These are phyloP conservation scores for Oscheius onirici DNA, from an alignment of 2,888 invertebrate genomes.

Conservation along the genomic window DNA sequence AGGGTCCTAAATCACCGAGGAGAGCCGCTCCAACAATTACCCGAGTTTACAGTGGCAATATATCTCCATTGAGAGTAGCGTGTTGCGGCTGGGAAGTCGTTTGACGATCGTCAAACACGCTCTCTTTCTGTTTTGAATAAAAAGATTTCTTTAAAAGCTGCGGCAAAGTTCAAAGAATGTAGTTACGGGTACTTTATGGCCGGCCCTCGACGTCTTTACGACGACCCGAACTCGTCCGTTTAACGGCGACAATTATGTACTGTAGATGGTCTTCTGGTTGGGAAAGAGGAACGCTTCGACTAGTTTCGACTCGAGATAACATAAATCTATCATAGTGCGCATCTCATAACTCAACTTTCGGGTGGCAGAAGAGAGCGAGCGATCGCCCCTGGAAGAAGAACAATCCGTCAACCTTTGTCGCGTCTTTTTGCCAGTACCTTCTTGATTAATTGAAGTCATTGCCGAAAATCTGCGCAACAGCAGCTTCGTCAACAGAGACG, in stretches of 20 bases:
- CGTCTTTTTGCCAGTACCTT: constrained; percentile 17
- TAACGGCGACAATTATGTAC: constrained; percentile 31
- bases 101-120: constrained; percentile 27
- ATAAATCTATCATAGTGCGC: constrained; percentile 24
- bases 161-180: constrained; percentile 19
- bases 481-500: neutral
- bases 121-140: neutral
- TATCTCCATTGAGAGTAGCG: constrained; percentile 26
- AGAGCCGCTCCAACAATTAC: constrained; percentile 28
- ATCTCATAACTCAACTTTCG: constrained; percentile 25
- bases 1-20: constrained; percentile 25
- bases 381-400: neutral
- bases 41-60: constrained; percentile 30
- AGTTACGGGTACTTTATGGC: constrained; percentile 28
- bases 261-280: neutral
- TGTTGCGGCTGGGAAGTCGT: constrained; percentile 23
- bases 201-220: constrained; percentile 29
- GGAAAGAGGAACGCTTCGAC: constrained; percentile 6
- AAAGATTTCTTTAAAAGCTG: too few relatives aligned
- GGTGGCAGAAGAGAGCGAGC: constrained; percentile 5
- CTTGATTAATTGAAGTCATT: constrained; percentile 23
- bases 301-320: constrained; percentile 13
- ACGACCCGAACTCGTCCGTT: constrained; percentile 25
- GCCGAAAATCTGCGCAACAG: constrained; percentile 12
- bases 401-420: constrained; percentile 31